These are phyloP conservation scores for Sarotherodon lohbergeri DNA, from an alignment of 2,113 vertebrate genomes.

Conservation along the genomic window DNA sequence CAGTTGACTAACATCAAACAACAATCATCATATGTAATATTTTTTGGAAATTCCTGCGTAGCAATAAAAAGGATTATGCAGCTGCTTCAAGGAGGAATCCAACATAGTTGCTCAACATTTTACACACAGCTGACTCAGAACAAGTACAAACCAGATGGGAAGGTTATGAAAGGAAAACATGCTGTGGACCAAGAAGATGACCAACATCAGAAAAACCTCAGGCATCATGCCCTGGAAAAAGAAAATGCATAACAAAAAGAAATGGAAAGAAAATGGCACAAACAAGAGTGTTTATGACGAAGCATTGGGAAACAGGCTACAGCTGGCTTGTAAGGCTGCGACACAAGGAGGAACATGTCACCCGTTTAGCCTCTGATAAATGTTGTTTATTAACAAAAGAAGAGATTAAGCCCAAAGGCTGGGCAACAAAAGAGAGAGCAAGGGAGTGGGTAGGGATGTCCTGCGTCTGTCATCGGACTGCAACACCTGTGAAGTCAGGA, in stretches of 20 bases:
- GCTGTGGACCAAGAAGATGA: background rate
- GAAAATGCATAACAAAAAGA: background rate
- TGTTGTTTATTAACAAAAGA: background rate
- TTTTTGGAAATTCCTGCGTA: background rate
- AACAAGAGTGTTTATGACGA: background rate
- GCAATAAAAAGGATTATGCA: background rate
- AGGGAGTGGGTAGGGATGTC: background rate
- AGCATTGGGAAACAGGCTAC: background rate
- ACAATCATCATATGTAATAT: accelerated
- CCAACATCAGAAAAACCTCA: background rate
- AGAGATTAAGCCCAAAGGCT: background rate
- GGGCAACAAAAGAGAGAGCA: accelerated
- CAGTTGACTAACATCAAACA: background rate
- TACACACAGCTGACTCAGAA: background rate
- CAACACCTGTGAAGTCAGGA: background rate
- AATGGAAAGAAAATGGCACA: background rate
- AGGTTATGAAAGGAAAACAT: background rate
- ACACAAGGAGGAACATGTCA: background rate
- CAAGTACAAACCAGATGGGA: background rate
- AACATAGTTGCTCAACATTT: background rate
- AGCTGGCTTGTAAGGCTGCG: background rate
- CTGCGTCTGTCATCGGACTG: accelerated
- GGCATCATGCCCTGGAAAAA: background rate
- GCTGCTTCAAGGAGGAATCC: background rate
- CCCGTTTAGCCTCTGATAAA: background rate